Evolutionary conservation across 2,888 invertebrate genomes (phyloP), one percentile per base, ranked within the genome.

Genomic region (Ophion ellenae): DNA sequence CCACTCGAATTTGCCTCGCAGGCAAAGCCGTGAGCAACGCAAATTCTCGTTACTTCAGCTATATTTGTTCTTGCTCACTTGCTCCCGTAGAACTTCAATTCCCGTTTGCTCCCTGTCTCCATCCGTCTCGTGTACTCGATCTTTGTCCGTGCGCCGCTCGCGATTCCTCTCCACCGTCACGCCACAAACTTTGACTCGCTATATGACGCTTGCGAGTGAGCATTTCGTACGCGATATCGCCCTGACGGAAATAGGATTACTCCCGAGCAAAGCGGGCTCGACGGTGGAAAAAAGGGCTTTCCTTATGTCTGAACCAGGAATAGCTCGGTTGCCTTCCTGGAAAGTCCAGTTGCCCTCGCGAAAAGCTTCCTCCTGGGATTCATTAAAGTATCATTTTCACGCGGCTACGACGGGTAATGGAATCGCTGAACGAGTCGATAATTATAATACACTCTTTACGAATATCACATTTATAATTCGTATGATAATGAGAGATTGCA

Each of bases 61-160:
- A 91, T 91, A 92, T 91, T 91, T 90, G 90, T 88, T 85, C 88
- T 89, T 85, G 73, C 80, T 81, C 67, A 63, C 79, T 73, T 40
- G 47, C 63, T 57, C 63, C 47, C 45, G 47, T n/a, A 20, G 47
- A 75, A 69, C 75, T 74, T 67, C 63, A n/a, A 17, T 45, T 24
- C 36, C 9, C 53, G 14, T n/a, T 40, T 14, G 24, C 57, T 28
- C 59, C 32, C 63, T 73, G 67, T 40, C 47, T 47, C 36, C 17
- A 14, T 47, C n/a, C 59, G 47, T 63, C 66, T 53, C 47, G 78
- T 24, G 28, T 78, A 78, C 14, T 53, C 81, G 74, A 82, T 85
- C 69, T 78, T 85, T 75, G 70, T 78, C 64, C 75, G 74, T 66
- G 63, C 61, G 40, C 70, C 40, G n/a, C 36, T 77, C 53, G 61